A percentile compares a stretch with the other conserved stretches of the same genome.
These are phyloP conservation scores for Castor canadensis DNA, from an alignment of 2,113 vertebrate genomes.

Conservation along the genomic window DNA sequence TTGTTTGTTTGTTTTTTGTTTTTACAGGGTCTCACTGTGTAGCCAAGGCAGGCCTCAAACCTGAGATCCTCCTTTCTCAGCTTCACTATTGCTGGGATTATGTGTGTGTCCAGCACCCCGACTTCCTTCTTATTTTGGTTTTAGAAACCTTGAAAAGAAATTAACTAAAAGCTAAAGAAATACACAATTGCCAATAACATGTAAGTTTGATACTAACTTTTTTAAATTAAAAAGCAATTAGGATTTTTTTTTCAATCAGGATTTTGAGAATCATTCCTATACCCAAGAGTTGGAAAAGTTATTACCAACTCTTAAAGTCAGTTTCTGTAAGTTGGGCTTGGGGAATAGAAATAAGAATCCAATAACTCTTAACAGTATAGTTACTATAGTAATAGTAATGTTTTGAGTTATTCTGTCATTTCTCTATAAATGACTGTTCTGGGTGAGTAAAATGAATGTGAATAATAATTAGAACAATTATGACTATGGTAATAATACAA, in stretches of 20 bases:
- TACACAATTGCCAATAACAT: neutral
- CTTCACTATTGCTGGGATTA: no score
- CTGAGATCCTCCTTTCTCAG: no score
- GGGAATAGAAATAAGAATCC: neutral
- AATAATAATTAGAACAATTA: neutral
- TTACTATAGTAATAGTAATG: neutral
- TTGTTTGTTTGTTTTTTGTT: no score
- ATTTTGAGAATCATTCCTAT: neutral
- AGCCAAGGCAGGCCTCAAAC: no score
- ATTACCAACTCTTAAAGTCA: neutral
- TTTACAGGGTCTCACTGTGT: no score
- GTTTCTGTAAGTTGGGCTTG: neutral
- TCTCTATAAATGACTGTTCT: neutral
- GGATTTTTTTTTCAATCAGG: neutral
- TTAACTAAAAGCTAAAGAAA: neutral
- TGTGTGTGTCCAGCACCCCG: no score
- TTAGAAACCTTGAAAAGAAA: constrained; percentile 2
- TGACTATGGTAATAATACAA: neutral
- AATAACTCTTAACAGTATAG: neutral
- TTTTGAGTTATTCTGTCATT: neutral
- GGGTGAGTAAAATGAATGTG: neutral
- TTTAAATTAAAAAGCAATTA: neutral
- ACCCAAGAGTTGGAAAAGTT: neutral
- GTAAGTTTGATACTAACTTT: neutral
- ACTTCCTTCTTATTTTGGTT: neutral